These are phyloP conservation scores for Streptopelia turtur DNA, from an alignment of 2,797 vertebrate genomes.

Conservation along the genomic window DNA sequence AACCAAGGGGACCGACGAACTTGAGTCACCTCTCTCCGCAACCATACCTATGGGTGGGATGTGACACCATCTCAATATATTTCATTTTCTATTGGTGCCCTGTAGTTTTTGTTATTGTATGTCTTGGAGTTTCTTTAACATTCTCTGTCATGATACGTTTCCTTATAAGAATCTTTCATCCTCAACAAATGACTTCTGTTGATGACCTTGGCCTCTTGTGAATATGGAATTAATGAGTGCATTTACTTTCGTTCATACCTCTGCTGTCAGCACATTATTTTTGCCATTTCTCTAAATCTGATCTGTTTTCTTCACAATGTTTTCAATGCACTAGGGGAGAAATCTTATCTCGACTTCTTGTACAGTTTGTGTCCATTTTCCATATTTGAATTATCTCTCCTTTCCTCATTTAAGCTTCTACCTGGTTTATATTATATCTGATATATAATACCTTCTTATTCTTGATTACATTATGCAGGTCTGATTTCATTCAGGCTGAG, in stretches of 20 bases:
- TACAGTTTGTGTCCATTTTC: conserved; percentile 36
- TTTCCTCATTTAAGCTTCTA: conserved; percentile 2
- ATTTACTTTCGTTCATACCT: conserved; percentile 25
- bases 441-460: neutral
- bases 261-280: conserved; percentile 28
- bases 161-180: neutral
- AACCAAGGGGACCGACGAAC: no score
- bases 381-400: neutral
- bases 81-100: neutral
- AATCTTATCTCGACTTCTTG: conserved; percentile 3
- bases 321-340: neutral
- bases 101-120: neutral
- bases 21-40: no score
- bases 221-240: neutral
- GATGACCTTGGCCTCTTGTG: neutral
- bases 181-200: neutral
- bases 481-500: conserved; percentile 50
- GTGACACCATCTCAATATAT: neutral
- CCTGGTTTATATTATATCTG: conserved; percentile 3
- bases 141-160: neutral
- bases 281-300: neutral
- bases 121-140: neutral
- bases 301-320: neutral
- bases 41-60: no score
- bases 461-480: conserved; percentile 72